These are phyloP conservation scores for Mus musculus DNA, from an alignment of 2,113 vertebrate species.

Conservation along the genomic window DNA sequence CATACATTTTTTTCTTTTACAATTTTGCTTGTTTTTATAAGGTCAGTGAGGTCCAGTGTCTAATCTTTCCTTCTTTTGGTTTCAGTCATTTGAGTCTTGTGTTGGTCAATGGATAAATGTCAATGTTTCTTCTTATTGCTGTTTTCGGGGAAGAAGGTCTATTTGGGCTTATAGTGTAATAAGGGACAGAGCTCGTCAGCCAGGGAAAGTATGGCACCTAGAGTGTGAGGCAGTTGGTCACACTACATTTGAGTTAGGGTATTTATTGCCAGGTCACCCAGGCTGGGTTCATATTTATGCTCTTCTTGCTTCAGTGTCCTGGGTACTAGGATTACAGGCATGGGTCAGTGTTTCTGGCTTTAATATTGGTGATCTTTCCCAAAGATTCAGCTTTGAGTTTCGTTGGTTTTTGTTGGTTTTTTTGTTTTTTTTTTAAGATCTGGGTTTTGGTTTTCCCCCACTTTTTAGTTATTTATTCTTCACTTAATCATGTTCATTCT, in stretches of 20 bases:
- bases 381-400: constrained; percentile 12
- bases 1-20: background rate
- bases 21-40: background rate
- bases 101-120: background rate
- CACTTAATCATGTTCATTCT: background rate
- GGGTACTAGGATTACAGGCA: background rate
- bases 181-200: background rate
- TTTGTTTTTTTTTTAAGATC: background rate
- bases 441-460: background rate
- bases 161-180: background rate
- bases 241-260: background rate
- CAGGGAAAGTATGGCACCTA: no score
- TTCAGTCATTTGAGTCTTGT: background rate
- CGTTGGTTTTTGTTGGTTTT: background rate
- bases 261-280: background rate
- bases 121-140: background rate
- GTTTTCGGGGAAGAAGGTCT: background rate
- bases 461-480: constrained; percentile 1
- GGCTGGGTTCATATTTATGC: background rate
- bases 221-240: background rate
- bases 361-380: constrained; percentile 9
- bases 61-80: background rate
- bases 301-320: background rate
- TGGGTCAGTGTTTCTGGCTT: background rate
- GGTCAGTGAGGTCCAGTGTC: background rate